A percentile compares a stretch with the other conserved stretches of the same genome.
phyloP scores from a whole-genome alignment of 1,140 invertebrate genomes.

The Pararge aegeria region DNA sequence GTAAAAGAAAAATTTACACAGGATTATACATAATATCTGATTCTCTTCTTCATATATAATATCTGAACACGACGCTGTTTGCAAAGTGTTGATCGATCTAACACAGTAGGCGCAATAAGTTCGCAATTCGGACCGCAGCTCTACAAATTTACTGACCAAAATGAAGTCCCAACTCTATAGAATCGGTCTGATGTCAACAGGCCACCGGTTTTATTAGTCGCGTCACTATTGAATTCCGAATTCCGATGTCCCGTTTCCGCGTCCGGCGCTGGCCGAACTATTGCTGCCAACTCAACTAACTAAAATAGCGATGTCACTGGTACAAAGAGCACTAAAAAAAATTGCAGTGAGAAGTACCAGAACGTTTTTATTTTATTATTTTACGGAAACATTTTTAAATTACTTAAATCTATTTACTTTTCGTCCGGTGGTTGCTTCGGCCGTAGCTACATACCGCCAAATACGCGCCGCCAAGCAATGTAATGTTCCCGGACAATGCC shows the following conservation, averaged over 20 bases:
- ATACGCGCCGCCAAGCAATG: too few species aligned
- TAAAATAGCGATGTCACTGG: neutral
- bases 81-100: neutral
- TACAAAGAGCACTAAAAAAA: neutral
- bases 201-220: constrained; percentile 64
- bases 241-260: constrained; percentile 52
- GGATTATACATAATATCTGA: neutral
- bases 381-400: too few species aligned
- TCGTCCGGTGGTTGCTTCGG: too few species aligned
- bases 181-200: constrained; percentile 54
- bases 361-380: too few species aligned
- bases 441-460: too few species aligned
- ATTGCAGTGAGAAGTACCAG: neutral
- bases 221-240: constrained; percentile 52
- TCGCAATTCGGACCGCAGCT: neutral
- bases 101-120: neutral
- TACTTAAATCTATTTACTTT: too few species aligned
- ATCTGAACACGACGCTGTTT: neutral
- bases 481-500: too few species aligned
- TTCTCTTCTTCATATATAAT: neutral
- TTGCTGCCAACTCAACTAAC: constrained; percentile 4
- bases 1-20: neutral
- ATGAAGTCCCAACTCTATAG: constrained; percentile 8
- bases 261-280: constrained; percentile 28
- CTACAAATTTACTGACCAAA: constrained; percentile 2